phyloP scores from a whole-genome alignment of 2,797 vertebrate species.

The Oryzias sinensis region DNA sequence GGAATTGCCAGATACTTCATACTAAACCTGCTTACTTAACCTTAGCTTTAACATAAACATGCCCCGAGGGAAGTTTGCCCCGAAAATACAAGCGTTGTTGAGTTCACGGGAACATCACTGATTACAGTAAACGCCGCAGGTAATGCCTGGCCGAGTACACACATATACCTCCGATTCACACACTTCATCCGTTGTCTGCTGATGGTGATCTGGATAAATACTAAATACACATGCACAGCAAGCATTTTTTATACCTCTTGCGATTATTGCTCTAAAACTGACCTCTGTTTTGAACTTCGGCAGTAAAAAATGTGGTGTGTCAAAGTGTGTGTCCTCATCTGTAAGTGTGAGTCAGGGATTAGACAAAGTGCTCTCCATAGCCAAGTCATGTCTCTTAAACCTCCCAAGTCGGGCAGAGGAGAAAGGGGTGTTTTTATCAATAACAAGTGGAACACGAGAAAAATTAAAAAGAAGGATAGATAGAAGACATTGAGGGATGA shows the following conservation, averaged over 20 bases:
- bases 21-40: no score
- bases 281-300: constrained; percentile 64
- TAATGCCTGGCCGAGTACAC: background rate
- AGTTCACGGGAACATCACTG: no score
- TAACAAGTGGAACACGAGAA: no score
- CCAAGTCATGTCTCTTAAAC: constrained; percentile 68
- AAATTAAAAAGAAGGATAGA: constrained; percentile 1
- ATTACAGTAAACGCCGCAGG: background rate
- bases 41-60: no score
- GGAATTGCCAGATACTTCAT: no score
- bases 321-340: constrained; percentile 22
- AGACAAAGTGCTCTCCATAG: constrained; percentile 67
- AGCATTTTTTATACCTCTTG: constrained; percentile 50
- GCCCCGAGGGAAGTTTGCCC: no score
- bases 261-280: constrained; percentile 64
- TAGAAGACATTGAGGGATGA: background rate
- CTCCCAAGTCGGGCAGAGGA: constrained; percentile 43
- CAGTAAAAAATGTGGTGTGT: constrained; percentile 39
- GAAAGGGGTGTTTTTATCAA: constrained; percentile 64
- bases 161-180: background rate
- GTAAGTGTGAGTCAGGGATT: constrained; percentile 38
- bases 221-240: constrained; percentile 37
- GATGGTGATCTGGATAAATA: constrained; percentile 38
- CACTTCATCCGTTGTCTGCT: constrained; percentile 18
- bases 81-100: background rate